These are phyloP conservation scores for Pandemis cinnamomeana DNA, from an alignment of 2,888 invertebrate species.

Conservation along the genomic window DNA sequence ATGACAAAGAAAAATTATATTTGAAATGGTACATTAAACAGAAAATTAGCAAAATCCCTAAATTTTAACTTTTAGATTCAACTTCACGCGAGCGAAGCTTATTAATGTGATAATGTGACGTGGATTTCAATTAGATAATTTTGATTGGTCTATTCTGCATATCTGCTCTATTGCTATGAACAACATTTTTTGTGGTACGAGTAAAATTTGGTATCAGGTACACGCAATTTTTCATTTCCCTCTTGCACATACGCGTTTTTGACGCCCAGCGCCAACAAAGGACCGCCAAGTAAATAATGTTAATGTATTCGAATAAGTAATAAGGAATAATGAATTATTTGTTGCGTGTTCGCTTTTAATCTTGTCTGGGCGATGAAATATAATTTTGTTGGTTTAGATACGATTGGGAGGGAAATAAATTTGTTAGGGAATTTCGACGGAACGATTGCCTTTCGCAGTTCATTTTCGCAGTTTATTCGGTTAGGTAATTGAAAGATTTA, in stretches of 20 bases:
- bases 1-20: no score
- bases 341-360: slow-evolving; percentile 27
- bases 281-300: slow-evolving; percentile 26
- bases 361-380: slow-evolving; percentile 23
- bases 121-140: no score
- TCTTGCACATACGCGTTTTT: not conserved
- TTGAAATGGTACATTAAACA: no score
- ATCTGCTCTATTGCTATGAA: no score
- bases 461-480: not conserved
- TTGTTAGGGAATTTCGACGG: not conserved
- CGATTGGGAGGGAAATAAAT: not conserved
- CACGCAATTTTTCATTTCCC: not conserved
- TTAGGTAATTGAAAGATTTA: no score
- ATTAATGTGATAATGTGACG: no score
- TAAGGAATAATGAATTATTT: slow-evolving; percentile 36
- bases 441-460: not conserved
- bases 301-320: slow-evolving; percentile 40
- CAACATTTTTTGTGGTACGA: no score
- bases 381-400: slow-evolving; percentile 7
- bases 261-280: not conserved
- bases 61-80: no score
- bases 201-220: not conserved
- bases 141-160: no score
- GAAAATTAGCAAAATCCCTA: no score
- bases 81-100: no score